These are phyloP conservation scores for Corapipo altera DNA, from an alignment of 2,113 vertebrate species.

Conservation along the genomic window DNA sequence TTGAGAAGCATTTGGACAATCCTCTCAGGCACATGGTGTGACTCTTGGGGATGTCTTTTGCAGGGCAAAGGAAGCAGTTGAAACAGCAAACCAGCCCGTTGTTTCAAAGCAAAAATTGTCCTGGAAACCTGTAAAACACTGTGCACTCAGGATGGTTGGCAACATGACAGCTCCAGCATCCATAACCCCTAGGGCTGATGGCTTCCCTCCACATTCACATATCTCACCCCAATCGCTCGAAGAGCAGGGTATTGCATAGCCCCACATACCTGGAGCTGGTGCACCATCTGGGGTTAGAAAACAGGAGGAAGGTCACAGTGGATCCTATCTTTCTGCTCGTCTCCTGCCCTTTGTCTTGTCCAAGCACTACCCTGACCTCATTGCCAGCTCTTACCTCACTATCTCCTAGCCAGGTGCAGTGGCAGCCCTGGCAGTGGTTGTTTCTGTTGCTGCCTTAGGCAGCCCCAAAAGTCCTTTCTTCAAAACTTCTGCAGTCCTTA, in stretches of 20 bases:
- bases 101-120: neutral
- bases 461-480: neutral
- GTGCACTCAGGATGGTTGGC: accelerated
- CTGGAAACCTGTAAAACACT: neutral
- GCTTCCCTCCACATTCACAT: neutral
- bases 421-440: neutral
- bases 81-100: neutral
- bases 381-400: neutral
- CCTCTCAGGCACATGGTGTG: neutral
- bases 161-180: neutral
- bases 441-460: neutral
- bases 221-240: neutral
- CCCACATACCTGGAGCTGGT: neutral
- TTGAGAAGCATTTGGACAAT: neutral
- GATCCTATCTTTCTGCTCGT: neutral
- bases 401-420: neutral
- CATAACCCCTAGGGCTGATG: neutral
- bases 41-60: neutral
- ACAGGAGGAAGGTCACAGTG: neutral
- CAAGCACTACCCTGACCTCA: neutral
- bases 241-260: accelerated
- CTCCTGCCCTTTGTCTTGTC: neutral
- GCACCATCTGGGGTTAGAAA: neutral
- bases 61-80: neutral
- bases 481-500: neutral